Percentiles rank a stretch among this genome's conserved stretches.
Conservation (phyloP, 1,140 invertebrate species). For the Drosophila sp. region DNA sequence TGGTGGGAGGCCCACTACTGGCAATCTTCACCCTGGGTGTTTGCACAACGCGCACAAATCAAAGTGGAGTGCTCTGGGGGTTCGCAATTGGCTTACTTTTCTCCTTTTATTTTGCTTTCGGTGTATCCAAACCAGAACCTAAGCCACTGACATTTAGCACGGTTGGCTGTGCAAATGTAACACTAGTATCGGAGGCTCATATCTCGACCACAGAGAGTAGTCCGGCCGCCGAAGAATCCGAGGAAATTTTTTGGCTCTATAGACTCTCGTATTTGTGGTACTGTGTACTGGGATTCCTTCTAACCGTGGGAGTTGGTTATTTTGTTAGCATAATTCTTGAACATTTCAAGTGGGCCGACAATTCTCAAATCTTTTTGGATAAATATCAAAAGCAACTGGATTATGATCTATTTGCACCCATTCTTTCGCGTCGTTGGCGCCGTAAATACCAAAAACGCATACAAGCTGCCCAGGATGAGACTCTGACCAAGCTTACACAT, state of each 20-base stretch:
- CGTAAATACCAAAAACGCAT: conserved; percentile 34
- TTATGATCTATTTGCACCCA: conserved; percentile 87
- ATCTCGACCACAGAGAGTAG: conserved; percentile 19
- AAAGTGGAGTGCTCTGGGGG: conserved; percentile 89
- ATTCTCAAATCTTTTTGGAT: conserved; percentile 73
- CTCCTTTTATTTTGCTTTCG: conserved; percentile 93
- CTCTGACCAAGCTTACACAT: conserved; percentile 51
- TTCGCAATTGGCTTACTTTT: conserved; percentile 87
- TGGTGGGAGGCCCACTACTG: conserved; percentile 91
- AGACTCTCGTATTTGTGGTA: conserved; percentile 95
- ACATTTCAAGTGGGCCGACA: conserved; percentile 56
- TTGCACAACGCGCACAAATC: conserved; percentile 86
- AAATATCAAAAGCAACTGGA: conserved; percentile 74
- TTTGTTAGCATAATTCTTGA: conserved; percentile 84
- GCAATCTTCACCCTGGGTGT: conserved; percentile 92
- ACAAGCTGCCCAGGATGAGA: conserved; percentile 40
- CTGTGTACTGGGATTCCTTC: conserved; percentile 87
- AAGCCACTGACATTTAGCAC: conserved; percentile 85
- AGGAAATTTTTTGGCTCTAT: conserved; percentile 72
- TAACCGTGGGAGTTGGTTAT: conserved; percentile 87
- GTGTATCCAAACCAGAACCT: conserved; percentile 87
- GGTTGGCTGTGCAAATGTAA: conserved; percentile 84
- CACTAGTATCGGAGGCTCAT: conserved; percentile 31
- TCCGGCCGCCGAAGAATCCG: not conserved
- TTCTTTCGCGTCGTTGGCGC: conserved; percentile 83